Conservation (phyloP, 2,888 invertebrate species). For the Drosophila putrida region DNA sequence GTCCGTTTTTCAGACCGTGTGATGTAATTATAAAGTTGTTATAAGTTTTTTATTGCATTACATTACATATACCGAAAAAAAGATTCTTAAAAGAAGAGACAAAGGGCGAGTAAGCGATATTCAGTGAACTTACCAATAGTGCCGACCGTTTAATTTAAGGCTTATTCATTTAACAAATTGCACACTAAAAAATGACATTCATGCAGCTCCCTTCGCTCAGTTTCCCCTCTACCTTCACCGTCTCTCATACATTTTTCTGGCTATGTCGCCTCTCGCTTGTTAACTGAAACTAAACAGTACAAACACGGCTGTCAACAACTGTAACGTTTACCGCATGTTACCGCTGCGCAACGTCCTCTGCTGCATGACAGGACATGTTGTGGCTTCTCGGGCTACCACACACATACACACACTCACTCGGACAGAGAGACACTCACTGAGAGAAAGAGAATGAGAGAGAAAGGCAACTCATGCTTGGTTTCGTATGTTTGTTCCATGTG, state of each 20-base stretch:
- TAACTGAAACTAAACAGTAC: constrained; percentile 81
- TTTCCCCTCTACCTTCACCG: too few species aligned
- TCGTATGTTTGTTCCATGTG: constrained; percentile 67
- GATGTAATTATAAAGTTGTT: too few species aligned
- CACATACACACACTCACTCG: constrained; percentile 24
- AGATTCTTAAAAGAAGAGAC: neutral
- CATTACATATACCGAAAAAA: too few species aligned
- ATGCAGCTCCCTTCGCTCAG: neutral
- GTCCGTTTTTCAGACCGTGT: too few species aligned
- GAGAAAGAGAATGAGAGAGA: constrained; percentile 5
- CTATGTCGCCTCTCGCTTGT: constrained; percentile 62
- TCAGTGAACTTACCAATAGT: constrained; percentile 21
- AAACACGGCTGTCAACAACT: constrained; percentile 80
- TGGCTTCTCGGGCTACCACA: constrained; percentile 70
- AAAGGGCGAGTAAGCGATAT: neutral
- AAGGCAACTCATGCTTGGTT: constrained; percentile 31
- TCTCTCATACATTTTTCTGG: constrained; percentile 48
- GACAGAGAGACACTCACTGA: neutral
- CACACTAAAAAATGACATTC: constrained; percentile 50
- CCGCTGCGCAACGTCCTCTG: constrained; percentile 69
- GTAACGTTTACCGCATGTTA: constrained; percentile 80
- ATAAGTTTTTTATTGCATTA: too few species aligned
- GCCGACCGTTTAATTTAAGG: constrained; percentile 30
- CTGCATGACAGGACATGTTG: constrained; percentile 82
- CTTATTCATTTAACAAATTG: constrained; percentile 55